Evolutionary conservation across 1,140 invertebrate species (phyloP), one percentile per base, ranked within the genome.

Genomic region (Ceratoteleas bidentatus): DNA sequence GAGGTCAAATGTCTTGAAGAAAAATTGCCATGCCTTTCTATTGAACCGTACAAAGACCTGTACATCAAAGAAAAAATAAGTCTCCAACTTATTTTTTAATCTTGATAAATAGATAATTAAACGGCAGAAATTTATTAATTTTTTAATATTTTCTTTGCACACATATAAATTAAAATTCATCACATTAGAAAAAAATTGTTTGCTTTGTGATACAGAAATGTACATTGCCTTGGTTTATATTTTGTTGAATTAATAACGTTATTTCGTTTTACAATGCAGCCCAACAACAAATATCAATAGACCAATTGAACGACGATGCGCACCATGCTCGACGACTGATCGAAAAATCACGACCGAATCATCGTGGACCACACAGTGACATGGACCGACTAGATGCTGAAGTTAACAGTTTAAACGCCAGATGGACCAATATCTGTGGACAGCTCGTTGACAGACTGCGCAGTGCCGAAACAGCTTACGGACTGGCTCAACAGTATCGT

Each of bases 381-480:
- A 94, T 99, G 65, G 98, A 99, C 84, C 92, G 96, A 13, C 89
- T 99, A n/a, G 98, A 99, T 88, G 96, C 97, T 81, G 98, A 99
- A 84, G 96, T 99, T 2, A 95, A 96, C 78, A 94, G 96, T 85
- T 90, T 99, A 5, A 96, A 96, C 80, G 94, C 94, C 43, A 93
- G 98, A 57, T 99, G 98, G 98, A 96, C 95, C 83, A 97, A 96
- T 82, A 95, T 99, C 10, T 97, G 96, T 89, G 94, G 94, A 40
- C 97, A 99, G 91, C 92, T 99, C 52, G 95, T 96, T 57, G 98
- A 99, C 86, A 97, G 96, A 89, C 88, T 98, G 36, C 94, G 96
- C 43, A 96, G 96, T 85, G 96, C 96, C 85, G 96, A 98, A 89
- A 94, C 96, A 7, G 96, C 96, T 9, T 96, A 96, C 84, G 95